These are phyloP conservation scores for Decapterus maruadsi DNA, from an alignment of 2,797 vertebrate genomes.

Conservation along the genomic window DNA sequence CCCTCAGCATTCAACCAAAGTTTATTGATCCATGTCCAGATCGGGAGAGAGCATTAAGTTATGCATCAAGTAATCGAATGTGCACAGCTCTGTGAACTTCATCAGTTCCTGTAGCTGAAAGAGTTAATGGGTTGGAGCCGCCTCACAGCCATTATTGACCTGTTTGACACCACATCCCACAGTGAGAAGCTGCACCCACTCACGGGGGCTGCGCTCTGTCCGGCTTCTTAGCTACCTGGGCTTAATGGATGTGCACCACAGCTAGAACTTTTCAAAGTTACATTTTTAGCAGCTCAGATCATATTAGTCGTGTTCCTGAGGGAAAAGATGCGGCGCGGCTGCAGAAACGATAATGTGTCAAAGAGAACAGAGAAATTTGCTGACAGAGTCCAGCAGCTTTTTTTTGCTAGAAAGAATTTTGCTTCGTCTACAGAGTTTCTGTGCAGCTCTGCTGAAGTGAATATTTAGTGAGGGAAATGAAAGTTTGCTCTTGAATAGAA, in stretches of 20 bases:
- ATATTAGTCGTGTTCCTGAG: constrained; percentile 17
- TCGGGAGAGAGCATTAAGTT: constrained; percentile 15
- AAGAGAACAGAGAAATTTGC: constrained; percentile 24
- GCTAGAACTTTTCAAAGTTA: constrained; percentile 14
- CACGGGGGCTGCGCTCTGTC: constrained; percentile 16
- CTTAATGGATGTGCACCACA: constrained; percentile 42
- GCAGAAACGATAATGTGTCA: constrained; percentile 15
- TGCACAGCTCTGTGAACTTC: constrained; percentile 21
- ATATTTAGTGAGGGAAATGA: constrained; percentile 21
- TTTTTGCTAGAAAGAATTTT: constrained; percentile 6
- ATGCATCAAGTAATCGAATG: constrained; percentile 25
- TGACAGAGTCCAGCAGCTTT: constrained; percentile 9
- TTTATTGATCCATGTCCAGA: constrained; percentile 30
- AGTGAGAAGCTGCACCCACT: constrained; percentile 25
- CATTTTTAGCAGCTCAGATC: constrained; percentile 33
- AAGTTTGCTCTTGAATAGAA: constrained; percentile 33
- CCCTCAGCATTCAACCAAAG: constrained; percentile 2
- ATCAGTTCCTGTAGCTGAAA: constrained; percentile 35
- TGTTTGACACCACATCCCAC: constrained; percentile 21
- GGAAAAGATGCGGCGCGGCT: constrained; percentile 15
- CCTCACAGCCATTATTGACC: constrained; percentile 41
- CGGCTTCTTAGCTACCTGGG: not conserved
- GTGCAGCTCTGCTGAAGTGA: constrained; percentile 2
- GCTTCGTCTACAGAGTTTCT: not conserved
- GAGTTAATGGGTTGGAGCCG: constrained; percentile 45